Base-by-base conservation (phyloP, 2,797 vertebrate genomes). In the Parambassis ranga region DNA sequence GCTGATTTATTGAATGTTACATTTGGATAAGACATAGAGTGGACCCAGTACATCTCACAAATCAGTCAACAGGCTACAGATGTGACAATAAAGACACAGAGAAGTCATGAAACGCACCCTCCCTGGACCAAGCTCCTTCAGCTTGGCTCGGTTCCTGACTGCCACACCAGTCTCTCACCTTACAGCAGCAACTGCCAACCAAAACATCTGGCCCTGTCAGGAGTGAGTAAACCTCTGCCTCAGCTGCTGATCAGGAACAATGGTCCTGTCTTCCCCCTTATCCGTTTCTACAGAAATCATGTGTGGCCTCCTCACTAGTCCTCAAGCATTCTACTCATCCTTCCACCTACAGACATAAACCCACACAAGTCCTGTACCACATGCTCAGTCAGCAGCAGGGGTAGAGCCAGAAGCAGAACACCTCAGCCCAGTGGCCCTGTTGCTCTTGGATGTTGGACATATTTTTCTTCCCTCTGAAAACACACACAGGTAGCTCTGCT, bases 361-460 rank as follows among this genome's bases (percentile, higher is more conserved):
- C 69, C 31, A 24, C 22, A 69, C 38, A 65, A 46, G 49, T 15
- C 56, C 48, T 38, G 18, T 26, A 64, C 33, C 26, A 55, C 64
- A 36, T 10, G 51, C 65, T 75, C 62, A 48, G 83, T 88, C 87
- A 84, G 86, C n/a, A n/a, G n/a, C 81, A 81, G 48, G 55, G 75
- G 35, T 46, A 47, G 49, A 49, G 71, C 75, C 76, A 75, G 71
- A 46, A 76, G 76, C 69, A 44, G 71, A 83, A 64, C 71, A 83
- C 82, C 70, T 80, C 67, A 71, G 75, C 62, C 68, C 72, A 75
- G 63, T 64, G 47, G 67, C 43, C 59, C 15, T 87, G 86, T 88
- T 89, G 62, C 73, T 90, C 51, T 89, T 88, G 87, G 88, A 83
- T 46, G 35, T 35, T 47, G 31, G 32, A 51, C 14, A 15, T 76